Conservation (phyloP, 2,797 vertebrate genomes). For the Notolepis coatsorum region DNA sequence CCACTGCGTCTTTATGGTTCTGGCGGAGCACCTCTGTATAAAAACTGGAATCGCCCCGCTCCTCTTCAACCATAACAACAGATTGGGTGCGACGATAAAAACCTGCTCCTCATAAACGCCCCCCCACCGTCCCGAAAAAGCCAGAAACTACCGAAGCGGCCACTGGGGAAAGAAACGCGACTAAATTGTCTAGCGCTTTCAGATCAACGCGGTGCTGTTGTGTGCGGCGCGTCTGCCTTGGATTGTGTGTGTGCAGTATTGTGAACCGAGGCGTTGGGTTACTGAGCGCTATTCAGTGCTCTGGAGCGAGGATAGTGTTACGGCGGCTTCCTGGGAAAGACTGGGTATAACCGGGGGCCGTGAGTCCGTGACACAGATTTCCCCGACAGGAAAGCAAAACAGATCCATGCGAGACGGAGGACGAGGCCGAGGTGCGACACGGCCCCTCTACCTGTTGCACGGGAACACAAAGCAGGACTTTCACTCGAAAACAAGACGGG, state of each 20-base stretch:
- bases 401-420: slow-evolving; percentile 34
- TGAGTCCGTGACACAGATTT: slow-evolving; percentile 38
- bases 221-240: slow-evolving; percentile 45
- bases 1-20: slow-evolving; percentile 5
- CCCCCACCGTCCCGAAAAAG: not conserved
- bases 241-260: slow-evolving; percentile 29
- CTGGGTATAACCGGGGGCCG: slow-evolving; percentile 30
- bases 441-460: slow-evolving; percentile 39
- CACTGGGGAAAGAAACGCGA: not conserved
- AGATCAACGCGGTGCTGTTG: not conserved
- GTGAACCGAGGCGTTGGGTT: slow-evolving; percentile 37
- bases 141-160: not conserved
- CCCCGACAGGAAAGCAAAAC: slow-evolving; percentile 42
- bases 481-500: slow-evolving; percentile 8
- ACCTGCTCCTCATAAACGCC: not conserved
- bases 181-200: not conserved
- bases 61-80: not conserved
- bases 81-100: not conserved
- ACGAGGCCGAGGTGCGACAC: slow-evolving; percentile 31
- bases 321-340: slow-evolving; percentile 42
- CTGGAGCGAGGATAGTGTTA: slow-evolving; percentile 38
- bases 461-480: slow-evolving; percentile 11
- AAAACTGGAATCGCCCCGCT: not conserved
- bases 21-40: slow-evolving; percentile 15
- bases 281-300: slow-evolving; percentile 25